phyloP scores from a whole-genome alignment of 2,888 invertebrate genomes.

The Cylloceria caligata region DNA sequence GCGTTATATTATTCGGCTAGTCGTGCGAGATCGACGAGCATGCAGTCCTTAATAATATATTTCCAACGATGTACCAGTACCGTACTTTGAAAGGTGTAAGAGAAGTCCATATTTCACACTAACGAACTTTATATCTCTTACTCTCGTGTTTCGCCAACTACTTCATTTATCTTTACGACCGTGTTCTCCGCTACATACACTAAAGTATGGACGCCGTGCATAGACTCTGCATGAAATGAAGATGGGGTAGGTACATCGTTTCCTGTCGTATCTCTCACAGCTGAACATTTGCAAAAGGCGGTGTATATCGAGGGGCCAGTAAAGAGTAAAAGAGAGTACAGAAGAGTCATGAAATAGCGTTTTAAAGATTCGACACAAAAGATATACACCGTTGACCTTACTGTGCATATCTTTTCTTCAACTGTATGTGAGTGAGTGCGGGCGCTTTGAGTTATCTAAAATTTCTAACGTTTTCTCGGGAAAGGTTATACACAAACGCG shows the following conservation, averaged over 20 bases:
- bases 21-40: constrained; percentile 5
- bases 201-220: constrained; percentile 1
- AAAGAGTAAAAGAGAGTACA: constrained; percentile 1
- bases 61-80: background rate
- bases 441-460: constrained; percentile 26
- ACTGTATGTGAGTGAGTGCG: constrained; percentile 1
- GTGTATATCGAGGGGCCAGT: constrained; percentile 18
- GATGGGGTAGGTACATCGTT: constrained; percentile 31
- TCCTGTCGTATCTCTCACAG: constrained; percentile 41
- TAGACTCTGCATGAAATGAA: constrained; percentile 22
- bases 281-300: constrained; percentile 30
- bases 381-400: constrained; percentile 20
- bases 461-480: constrained; percentile 28
- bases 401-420: constrained; percentile 1
- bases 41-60: constrained; percentile 1
- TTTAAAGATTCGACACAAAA: constrained; percentile 29
- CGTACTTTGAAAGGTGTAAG: constrained; percentile 20
- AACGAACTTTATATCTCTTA: constrained; percentile 56
- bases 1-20: background rate
- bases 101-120: constrained; percentile 58
- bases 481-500: constrained; percentile 25
- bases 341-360: constrained; percentile 40
- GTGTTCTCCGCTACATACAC: constrained; percentile 38
- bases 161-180: constrained; percentile 57
- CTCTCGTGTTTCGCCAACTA: constrained; percentile 38